Evolutionary conservation across 2,113 vertebrate genomes (phyloP), one percentile per base, ranked within the genome.

Genomic region (Sula dactylatra): DNA sequence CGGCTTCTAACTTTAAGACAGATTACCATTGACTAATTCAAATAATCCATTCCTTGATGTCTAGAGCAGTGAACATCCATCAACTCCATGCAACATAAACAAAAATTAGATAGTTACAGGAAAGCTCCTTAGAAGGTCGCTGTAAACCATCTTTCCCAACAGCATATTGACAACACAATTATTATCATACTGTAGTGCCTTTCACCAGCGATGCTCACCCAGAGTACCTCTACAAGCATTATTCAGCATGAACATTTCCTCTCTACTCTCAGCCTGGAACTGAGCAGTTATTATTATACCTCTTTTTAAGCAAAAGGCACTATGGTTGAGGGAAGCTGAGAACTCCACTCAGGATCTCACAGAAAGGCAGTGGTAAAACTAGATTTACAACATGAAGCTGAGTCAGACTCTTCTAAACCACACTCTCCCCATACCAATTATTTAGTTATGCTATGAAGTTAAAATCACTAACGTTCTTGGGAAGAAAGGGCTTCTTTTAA

Each of bases 321-420:
- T 69, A 17, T 7, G 34, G 27, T 7, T 67, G 61, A 85, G 34
- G 36, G 70, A 77, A 73, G 62, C 74, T 16, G 62, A 73, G 81
- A n/a, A 32, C 56, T 70, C 29, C 26, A 10, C 69, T 77, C 58
- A 36, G 65, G 61, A 76, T 94, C 54, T 69, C 49, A 34, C 20
- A 24, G 31, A 6, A 6, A 74, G 50, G 88, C 91, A 87, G 78
- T 55, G 24, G 89, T 27, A 91, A 90, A 93, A 95, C 86, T 85
- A 42, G 95, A 91, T 73, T 73, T 70, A 93, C 89, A 91, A 38
- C 91, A 22, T 11, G 34, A 62, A 85, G 66, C 49, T 90, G 93
- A 94, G 73, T 94, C 91, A 94, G 80, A 42, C 74, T 88, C 86
- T 66, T 93, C 58, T 66, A 66, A 91, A 90, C 86, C 49, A 50